A percentile compares a stretch with the other conserved stretches of the same genome.
phyloP scores from a whole-genome alignment of 1,140 invertebrate species.

The Heliothis subflexa region DNA sequence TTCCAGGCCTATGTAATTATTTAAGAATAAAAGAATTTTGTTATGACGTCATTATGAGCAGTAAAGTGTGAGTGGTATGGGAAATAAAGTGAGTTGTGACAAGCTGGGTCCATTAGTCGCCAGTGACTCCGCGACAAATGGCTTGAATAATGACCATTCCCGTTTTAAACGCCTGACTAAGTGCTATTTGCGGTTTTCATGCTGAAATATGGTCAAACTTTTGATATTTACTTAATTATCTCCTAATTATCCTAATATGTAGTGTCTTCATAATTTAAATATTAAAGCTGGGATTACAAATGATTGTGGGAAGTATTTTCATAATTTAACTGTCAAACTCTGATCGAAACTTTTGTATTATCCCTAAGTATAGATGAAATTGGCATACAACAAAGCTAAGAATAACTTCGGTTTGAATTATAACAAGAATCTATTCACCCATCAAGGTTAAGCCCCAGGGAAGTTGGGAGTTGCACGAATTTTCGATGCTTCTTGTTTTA shows the following conservation, averaged over 20 bases:
- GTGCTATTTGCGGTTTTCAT: conserved; percentile 50
- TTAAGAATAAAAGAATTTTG: conserved; percentile 22
- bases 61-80: conserved; percentile 39
- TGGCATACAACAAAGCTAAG: not conserved
- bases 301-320: not conserved
- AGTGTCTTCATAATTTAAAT: conserved; percentile 2
- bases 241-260: conserved; percentile 18
- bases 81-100: conserved; percentile 55
- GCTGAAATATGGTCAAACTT: conserved; percentile 24
- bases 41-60: conserved; percentile 21
- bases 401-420: not conserved
- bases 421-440: conserved; percentile 20
- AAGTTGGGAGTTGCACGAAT: conserved; percentile 26
- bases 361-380: not conserved
- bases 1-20: not conserved
- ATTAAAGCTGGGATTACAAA: not conserved
- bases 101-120: conserved; percentile 52
- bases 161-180: conserved; percentile 55
- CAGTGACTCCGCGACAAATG: conserved; percentile 62
- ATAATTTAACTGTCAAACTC: not conserved
- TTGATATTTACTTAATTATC: conserved; percentile 36
- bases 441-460: conserved; percentile 31
- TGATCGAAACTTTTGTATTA: not conserved
- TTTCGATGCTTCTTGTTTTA: conserved; percentile 39
- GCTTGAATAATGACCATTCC: conserved; percentile 58